phyloP scores from a whole-genome alignment of 2,113 vertebrate species.

The Synodontis membranacea region DNA sequence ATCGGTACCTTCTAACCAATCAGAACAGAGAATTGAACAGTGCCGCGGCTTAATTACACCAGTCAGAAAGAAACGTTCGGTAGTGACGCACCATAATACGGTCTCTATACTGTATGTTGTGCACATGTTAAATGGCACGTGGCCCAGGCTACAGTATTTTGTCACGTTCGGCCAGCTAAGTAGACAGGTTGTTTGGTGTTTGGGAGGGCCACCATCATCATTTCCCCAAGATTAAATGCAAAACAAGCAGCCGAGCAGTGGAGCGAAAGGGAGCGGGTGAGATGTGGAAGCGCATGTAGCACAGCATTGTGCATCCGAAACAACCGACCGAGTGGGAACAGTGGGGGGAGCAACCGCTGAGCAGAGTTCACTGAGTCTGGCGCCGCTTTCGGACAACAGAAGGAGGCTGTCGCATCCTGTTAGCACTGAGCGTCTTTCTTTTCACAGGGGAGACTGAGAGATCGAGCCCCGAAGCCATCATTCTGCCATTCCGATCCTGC shows the following conservation, averaged over 20 bases:
- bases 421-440: constrained; percentile 56
- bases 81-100: neutral
- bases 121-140: neutral
- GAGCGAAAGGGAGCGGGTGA: neutral
- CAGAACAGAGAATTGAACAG: neutral
- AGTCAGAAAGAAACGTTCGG: neutral
- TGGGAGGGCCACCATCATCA: constrained; percentile 19
- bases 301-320: constrained; percentile 23
- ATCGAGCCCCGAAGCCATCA: constrained; percentile 29
- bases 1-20: neutral
- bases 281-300: constrained; percentile 2
- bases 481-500: constrained; percentile 25
- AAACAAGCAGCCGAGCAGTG: constrained; percentile 20
- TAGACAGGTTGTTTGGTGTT: neutral
- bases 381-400: constrained; percentile 57
- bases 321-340: constrained; percentile 34
- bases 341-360: constrained; percentile 31
- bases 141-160: neutral
- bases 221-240: constrained; percentile 10
- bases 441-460: constrained; percentile 51
- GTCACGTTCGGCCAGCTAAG: constrained; percentile 8
- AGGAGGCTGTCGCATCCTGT: constrained; percentile 64
- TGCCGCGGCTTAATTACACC: neutral
- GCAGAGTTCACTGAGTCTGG: constrained; percentile 44
- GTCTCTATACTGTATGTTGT: neutral